Base-by-base conservation (phyloP, 2,113 vertebrate genomes). In the Paracanthobrama guichenoti region DNA sequence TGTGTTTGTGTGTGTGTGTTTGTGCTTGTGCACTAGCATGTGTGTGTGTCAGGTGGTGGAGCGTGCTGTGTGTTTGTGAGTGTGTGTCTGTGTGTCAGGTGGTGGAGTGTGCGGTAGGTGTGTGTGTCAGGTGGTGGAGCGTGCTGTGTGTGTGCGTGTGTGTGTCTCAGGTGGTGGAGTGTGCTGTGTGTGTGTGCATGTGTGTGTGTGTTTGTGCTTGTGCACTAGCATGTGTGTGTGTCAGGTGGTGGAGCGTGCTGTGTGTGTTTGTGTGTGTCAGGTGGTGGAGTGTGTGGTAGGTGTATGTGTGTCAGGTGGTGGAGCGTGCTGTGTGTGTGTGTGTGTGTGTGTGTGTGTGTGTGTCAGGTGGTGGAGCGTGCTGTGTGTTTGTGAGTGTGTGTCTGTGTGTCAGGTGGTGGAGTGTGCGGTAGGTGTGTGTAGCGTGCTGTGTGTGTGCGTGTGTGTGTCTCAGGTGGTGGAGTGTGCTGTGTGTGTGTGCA, bases 271-370 rank as follows among this genome's bases (percentile, higher is more conserved):
- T 13, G 44, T 62, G 48, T 84, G 42, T 44, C n/a, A n/a, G n/a
- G n/a, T n/a, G n/a, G n/a, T n/a, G n/a, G n/a, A n/a, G 42, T 53
- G 57, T 44, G 48, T 59, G 22, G 31, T 57, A 20, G 71, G 46
- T 57, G 62, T 79, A 28, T 84, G 57, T 64, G 69, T 64, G 26
- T 77, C n/a, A n/a, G n/a, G n/a, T n/a, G n/a, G n/a, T n/a, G n/a
- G n/a, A n/a, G 59, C 44, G 46, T 44, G 67, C n/a, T 44, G 50
- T 24, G 67, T 42, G 64, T 26, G 67, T 42, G 42, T 35, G 35
- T 35, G 44, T 78, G 71, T 50, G 81, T 50, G 13, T 77, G 59
- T 69, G 46, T 57, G 26, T 66, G 24, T 20, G 64, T 62, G n/a
- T 66, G 42, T 73, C n/a, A n/a, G n/a, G n/a, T n/a, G n/a, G n/a